Evolutionary conservation across 2,797 vertebrate species (phyloP), one percentile per base, ranked within the genome.

Genomic region (Tamandua tetradactyla): DNA sequence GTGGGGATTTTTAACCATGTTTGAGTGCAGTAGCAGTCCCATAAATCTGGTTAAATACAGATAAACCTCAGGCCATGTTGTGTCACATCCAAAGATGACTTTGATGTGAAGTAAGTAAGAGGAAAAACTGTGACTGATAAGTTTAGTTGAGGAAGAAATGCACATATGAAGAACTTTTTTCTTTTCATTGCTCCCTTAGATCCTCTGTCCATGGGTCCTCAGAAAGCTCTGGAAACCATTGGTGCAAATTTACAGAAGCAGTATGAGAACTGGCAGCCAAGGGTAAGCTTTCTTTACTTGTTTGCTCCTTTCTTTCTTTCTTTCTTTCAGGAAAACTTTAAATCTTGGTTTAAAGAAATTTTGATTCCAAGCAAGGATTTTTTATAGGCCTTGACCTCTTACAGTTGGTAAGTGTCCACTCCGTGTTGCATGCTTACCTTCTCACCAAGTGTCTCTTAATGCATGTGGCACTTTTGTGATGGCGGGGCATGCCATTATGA

Each of bases 211-310:
- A 99, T 99, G 99, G 99, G 99, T 87, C 99, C 99, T 27, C 99
- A 99, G 98, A 99, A 99, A 96, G 99, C 99, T 95, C 98, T 99
- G 98, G 99, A 99, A 98, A 99, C 99, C 85, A 99, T 99, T 0
- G 99, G 99, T 82, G 99, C 99, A 40, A 99, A 99, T 96, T 98
- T 99, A 66, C 99, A 99, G 98, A 99, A 99, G 98, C 99, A 99
- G 97, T 99, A 99, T 2, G 99, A 99, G 96, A 99, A 99, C 98
- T 99, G 99, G 99, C 99, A 99, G 97, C 99, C 99, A 25, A 97
- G 99, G 98, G 99, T 99, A 97, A 99, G 99, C 25, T 95, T 27
- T 20, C 10, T 86, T 3, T 6, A 20, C 8, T 69, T 69, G 35
- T 49, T 6, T 23, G 57, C 9, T 37, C 49, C 72, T 55, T 47